phyloP scores from a whole-genome alignment of 1,140 invertebrate genomes.

The Hyphantria cunea region DNA sequence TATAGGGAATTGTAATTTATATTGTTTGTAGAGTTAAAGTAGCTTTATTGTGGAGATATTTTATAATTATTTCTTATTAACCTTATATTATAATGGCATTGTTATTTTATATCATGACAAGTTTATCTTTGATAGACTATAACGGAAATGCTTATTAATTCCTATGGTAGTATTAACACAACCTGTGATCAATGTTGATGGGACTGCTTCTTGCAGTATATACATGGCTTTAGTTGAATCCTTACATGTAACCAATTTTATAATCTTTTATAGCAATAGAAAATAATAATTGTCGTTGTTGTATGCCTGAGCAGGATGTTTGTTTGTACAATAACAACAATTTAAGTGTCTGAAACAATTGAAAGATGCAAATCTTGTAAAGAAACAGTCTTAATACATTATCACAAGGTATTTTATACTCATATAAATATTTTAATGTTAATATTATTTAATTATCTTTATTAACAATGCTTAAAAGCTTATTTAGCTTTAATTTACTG shows the following conservation, averaged over 20 bases:
- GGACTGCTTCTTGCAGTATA: conserved; percentile 34
- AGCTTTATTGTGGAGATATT: conserved; percentile 52
- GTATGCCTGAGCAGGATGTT: background rate
- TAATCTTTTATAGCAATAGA: too few species aligned
- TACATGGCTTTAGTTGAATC: background rate
- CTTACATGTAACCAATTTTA: too few species aligned
- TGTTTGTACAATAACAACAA: too few species aligned
- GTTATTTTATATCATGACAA: conserved; percentile 50
- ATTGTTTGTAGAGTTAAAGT: conserved; percentile 59
- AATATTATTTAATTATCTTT: conserved; percentile 35
- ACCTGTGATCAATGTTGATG: conserved; percentile 37
- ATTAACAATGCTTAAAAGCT: conserved; percentile 49
- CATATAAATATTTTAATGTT: conserved; percentile 51
- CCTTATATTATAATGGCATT: conserved; percentile 25
- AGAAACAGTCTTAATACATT: conserved; percentile 43
- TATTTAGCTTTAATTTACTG: conserved; percentile 60
- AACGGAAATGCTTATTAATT: conserved; percentile 19
- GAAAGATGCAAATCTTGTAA: too few species aligned
- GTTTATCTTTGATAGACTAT: conserved; percentile 34
- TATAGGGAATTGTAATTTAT: conserved; percentile 64
- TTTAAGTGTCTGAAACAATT: too few species aligned
- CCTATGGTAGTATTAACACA: conserved; percentile 28
- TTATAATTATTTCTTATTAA: conserved; percentile 47
- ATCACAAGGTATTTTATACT: conserved; percentile 39
- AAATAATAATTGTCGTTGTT: too few species aligned